These are phyloP conservation scores for Gila robusta DNA, from an alignment of 2,797 vertebrate genomes.

Conservation along the genomic window DNA sequence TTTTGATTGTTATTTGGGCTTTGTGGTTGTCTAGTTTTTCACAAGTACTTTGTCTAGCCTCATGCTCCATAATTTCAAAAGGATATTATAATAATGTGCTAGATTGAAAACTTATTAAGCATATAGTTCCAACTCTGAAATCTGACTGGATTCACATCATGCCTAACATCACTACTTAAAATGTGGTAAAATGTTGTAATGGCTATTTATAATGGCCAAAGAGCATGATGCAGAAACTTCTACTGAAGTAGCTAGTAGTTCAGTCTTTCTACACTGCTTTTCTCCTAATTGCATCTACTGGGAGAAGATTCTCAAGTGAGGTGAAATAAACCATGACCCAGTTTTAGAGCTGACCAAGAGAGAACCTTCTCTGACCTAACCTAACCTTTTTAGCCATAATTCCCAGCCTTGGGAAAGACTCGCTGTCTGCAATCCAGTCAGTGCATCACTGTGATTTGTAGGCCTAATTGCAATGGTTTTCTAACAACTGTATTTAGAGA, in stretches of 20 bases:
- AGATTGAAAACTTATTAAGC: neutral
- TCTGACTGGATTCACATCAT: neutral
- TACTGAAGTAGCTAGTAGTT: conserved; percentile 20
- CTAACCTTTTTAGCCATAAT: neutral
- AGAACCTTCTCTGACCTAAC: conserved; percentile 53
- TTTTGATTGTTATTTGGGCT: neutral
- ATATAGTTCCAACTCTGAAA: neutral
- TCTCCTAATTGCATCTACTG: conserved; percentile 75
- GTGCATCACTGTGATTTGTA: neutral
- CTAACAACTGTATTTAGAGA: conserved; percentile 3
- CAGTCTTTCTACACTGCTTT: conserved; percentile 61
- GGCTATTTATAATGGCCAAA: conserved; percentile 13
- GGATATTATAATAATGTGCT: neutral
- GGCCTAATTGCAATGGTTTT: conserved; percentile 19
- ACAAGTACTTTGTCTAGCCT: neutral
- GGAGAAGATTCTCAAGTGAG: conserved; percentile 64
- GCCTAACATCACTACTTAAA: neutral
- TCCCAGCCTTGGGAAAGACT: conserved; percentile 21
- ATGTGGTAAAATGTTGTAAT: neutral
- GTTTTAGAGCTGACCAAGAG: conserved; percentile 62
- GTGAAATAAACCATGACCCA: conserved; percentile 61
- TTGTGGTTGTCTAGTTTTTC: neutral
- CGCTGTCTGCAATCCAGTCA: conserved; percentile 25
- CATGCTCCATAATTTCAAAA: neutral
- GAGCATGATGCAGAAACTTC: conserved; percentile 11